Evolutionary conservation across 2,113 vertebrate genomes (phyloP), one percentile per base, ranked within the genome.

Genomic region (Embiotoca jacksoni): DNA sequence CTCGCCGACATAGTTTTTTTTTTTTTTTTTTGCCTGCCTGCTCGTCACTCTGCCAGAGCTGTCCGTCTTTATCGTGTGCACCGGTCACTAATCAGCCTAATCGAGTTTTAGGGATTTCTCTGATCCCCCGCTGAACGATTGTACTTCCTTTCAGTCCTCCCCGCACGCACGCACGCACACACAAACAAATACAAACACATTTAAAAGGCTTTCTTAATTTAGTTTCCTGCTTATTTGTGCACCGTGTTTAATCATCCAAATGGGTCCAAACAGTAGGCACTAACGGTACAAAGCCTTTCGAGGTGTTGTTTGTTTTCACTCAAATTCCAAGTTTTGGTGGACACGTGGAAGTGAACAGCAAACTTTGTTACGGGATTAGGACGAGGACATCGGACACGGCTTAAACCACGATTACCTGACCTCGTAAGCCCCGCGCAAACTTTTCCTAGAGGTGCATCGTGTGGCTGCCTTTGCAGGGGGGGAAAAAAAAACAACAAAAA

Each of bases 61-160:
- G 52, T 57, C n/a, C 57, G 50, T 63, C 78, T 62, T 76, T 55
- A 80, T 75, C 57, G 32, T 73, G 50, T 63, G 69, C 33, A 72
- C 63, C 60, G 61, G 44, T 83, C 16, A 15, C 55, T 88, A 87
- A 92, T 89, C 83, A 85, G 78, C 80, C 76, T 86, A 78, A 89
- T 78, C 78, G 75, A 75, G 71, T 82, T 89, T 86, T 62, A 76
- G 72, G 82, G 71, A 81, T 84, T 87, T 83, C 61, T 79, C 52
- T 78, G 65, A 86, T 88, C 71, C 56, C 23, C 47, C 31, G 23
- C 5, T 72, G 54, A 66, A 73, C 76, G 72, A 82, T 60, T 65
- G 58, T 47, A 41, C 31, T 46, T 65, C 59, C 46, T 47, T 71
- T 77, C 73, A 76, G n/a, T 23, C 23, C 23, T 23, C 23, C 55